These are phyloP conservation scores for Drosophila antonietae DNA, from an alignment of 2,888 invertebrate genomes.

Conservation along the genomic window DNA sequence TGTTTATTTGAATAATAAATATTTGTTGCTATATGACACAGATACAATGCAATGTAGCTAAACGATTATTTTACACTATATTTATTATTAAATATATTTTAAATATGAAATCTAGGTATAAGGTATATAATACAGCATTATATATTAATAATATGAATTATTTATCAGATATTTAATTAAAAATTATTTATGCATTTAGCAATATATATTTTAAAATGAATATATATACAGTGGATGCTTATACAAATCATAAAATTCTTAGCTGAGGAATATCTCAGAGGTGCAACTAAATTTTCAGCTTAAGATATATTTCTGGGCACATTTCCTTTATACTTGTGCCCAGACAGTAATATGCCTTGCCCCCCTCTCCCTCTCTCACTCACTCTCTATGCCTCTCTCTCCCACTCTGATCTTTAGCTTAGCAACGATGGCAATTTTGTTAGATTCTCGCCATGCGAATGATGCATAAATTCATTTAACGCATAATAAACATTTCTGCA, in stretches of 20 bases:
- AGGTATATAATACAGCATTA: not conserved
- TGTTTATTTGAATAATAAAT: not conserved
- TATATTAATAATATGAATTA: not conserved
- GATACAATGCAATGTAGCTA: not conserved
- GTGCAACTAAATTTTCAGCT: not conserved
- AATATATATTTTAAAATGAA: not conserved
- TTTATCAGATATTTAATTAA: not conserved
- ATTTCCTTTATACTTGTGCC: not conserved
- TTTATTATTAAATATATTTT: not conserved
- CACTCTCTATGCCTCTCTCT: not conserved
- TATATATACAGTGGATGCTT: not conserved
- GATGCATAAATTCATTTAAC: conserved; percentile 80
- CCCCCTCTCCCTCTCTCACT: not conserved
- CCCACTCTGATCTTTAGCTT: not conserved
- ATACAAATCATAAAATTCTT: not conserved
- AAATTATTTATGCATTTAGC: not conserved
- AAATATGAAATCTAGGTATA: not conserved
- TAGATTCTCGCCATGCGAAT: conserved; percentile 40
- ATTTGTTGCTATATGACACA: not conserved
- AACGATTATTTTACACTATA: not conserved
- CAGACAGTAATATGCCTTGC: not conserved
- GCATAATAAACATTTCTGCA: conserved; percentile 76
- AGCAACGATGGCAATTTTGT: conserved; percentile 31
- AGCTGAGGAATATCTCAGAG: not conserved
- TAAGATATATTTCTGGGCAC: not conserved